Percentiles rank a stretch among this genome's conserved stretches.
phyloP scores from a whole-genome alignment of 53 echinoderm and acorn worm species.

The Holothuria scabra region DNA sequence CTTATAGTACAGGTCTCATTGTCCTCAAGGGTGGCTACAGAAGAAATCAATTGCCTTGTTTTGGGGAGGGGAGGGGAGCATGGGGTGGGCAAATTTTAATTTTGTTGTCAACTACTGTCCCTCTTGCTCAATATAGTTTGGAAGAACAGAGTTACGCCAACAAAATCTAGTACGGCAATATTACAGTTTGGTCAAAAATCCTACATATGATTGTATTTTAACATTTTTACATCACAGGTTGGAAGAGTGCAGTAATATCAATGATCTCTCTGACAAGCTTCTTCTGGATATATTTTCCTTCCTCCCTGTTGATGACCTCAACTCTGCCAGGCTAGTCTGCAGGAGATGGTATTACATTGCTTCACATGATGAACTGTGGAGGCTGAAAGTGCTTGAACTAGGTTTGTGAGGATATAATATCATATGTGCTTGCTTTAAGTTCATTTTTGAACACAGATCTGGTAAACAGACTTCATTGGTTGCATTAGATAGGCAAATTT shows the following conservation, averaged over 20 bases:
- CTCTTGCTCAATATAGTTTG: slow-evolving; percentile 55
- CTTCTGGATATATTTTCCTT: slow-evolving; percentile 80
- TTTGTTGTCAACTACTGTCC: too few species aligned
- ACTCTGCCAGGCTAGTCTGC: slow-evolving; percentile 77
- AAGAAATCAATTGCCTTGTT: too few species aligned
- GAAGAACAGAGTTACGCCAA: slow-evolving; percentile 81
- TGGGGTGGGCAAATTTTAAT: too few species aligned
- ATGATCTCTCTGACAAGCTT: slow-evolving; percentile 84
- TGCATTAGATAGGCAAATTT: too few species aligned
- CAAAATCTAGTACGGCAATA: slow-evolving; percentile 33
- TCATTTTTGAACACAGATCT: too few species aligned
- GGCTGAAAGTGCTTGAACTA: slow-evolving; percentile 74
- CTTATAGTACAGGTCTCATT: too few species aligned
- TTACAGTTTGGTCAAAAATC: too few species aligned
- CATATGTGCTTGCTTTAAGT: too few species aligned
- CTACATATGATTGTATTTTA: too few species aligned
- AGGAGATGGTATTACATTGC: slow-evolving; percentile 89
- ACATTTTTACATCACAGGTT: slow-evolving; percentile 59
- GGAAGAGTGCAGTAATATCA: slow-evolving; percentile 82
- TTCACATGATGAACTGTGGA: slow-evolving; percentile 93
- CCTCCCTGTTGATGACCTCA: slow-evolving; percentile 73
- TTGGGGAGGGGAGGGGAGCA: too few species aligned
- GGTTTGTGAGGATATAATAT: slow-evolving; percentile 68
- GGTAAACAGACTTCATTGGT: not conserved
- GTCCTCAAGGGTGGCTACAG: too few species aligned